Percentiles rank a stretch among this genome's conserved stretches.
Evolutionary conservation across 2,797 vertebrate species (phyloP).

Genomic region (Typhlichthys subterraneus): DNA sequence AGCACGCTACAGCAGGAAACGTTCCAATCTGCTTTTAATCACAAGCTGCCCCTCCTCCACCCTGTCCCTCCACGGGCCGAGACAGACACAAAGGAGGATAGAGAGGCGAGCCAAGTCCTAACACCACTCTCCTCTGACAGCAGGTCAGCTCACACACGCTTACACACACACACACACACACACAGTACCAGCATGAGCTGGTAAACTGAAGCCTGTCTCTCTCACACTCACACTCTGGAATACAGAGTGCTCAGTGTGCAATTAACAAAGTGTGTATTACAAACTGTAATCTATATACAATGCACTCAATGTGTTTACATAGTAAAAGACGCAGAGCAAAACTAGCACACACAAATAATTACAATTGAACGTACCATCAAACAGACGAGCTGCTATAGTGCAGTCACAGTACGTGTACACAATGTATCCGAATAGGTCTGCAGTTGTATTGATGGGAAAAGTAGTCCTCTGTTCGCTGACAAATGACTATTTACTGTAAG

Average conservation of each 20-base stretch:
- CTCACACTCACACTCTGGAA: conserved; percentile 6
- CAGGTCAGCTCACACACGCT: conserved; percentile 15
- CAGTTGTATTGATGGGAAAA: conserved; percentile 25
- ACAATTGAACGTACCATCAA: too few species aligned
- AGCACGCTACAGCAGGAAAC: conserved; percentile 86
- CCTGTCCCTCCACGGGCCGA: conserved; percentile 29
- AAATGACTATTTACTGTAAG: conserved; percentile 30
- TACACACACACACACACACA: conserved; percentile 6
- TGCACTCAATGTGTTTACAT: too few species aligned
- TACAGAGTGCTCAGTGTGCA: neutral
- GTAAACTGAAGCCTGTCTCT: conserved; percentile 1
- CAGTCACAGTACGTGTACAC: conserved; percentile 8
- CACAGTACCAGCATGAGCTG: conserved; percentile 5
- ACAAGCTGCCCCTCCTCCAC: conserved; percentile 63
- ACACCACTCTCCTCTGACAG: conserved; percentile 52
- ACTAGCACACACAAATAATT: too few species aligned
- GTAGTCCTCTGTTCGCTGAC: conserved; percentile 19
- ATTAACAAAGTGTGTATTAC: too few species aligned
- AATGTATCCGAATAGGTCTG: neutral
- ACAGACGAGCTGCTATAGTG: neutral
- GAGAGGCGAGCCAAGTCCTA: conserved; percentile 39
- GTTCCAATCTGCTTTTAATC: conserved; percentile 90
- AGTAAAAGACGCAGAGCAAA: too few species aligned
- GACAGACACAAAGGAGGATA: conserved; percentile 54
- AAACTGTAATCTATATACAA: too few species aligned